Percentiles rank a stretch among this genome's conserved stretches.
These are phyloP conservation scores for Maccullochella peelii DNA, from an alignment of 2,113 vertebrate species.

Conservation along the genomic window DNA sequence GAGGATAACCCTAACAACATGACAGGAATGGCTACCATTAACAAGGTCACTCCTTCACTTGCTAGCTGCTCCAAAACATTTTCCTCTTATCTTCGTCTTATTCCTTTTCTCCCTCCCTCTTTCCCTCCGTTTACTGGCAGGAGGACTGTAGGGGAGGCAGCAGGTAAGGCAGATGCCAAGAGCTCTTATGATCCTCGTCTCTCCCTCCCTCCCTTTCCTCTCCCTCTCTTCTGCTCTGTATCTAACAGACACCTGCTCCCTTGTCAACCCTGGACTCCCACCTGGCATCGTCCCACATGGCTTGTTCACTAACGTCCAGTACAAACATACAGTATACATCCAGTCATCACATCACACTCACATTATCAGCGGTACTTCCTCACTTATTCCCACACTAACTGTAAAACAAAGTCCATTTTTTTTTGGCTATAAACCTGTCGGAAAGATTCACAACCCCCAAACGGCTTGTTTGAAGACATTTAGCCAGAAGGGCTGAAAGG, in stretches of 20 bases:
- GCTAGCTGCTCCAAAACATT: slow-evolving; percentile 28
- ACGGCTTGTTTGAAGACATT: slow-evolving; percentile 74
- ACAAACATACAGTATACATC: slow-evolving; percentile 17
- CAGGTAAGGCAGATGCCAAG: slow-evolving; percentile 78
- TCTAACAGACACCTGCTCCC: slow-evolving; percentile 78
- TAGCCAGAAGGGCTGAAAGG: slow-evolving; percentile 67
- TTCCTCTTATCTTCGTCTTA: slow-evolving; percentile 12
- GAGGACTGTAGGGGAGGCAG: slow-evolving; percentile 54
- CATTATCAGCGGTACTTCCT: slow-evolving; percentile 23
- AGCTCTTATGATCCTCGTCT: slow-evolving; percentile 49
- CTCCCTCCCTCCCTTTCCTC: not conserved
- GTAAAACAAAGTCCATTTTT: slow-evolving; percentile 39
- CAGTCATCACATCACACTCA: slow-evolving; percentile 20
- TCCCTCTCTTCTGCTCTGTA: slow-evolving; percentile 44
- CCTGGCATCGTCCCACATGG: slow-evolving; percentile 64
- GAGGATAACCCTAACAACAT: slow-evolving; percentile 14
- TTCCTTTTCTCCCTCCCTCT: slow-evolving; percentile 8
- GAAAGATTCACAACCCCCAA: slow-evolving; percentile 63
- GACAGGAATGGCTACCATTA: slow-evolving; percentile 14
- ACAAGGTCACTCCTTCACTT: slow-evolving; percentile 33
- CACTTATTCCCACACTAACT: slow-evolving; percentile 34
- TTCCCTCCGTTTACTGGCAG: slow-evolving; percentile 44
- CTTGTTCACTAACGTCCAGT: slow-evolving; percentile 45
- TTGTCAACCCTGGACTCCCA: slow-evolving; percentile 64
- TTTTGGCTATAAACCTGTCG: slow-evolving; percentile 41